Evolutionary conservation across 1,140 invertebrate genomes (phyloP).

Genomic region (Phortica variegata): DNA sequence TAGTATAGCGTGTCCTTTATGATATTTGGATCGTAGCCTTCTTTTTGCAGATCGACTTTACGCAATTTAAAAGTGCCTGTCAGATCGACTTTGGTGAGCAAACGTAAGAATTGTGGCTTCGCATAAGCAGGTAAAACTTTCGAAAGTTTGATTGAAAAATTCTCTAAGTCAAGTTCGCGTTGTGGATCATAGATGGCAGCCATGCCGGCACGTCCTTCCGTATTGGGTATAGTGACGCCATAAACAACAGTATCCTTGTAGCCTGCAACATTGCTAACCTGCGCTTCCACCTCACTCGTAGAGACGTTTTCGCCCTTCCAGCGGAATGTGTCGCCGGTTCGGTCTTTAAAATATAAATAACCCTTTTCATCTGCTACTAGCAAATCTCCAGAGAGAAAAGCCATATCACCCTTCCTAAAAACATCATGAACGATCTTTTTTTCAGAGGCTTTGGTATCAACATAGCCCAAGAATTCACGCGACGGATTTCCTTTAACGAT

Average conservation of each 20-base stretch:
- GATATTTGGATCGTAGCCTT: conserved; percentile 81
- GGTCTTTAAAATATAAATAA: conserved; percentile 93
- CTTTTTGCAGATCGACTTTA: conserved; percentile 86
- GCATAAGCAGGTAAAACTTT: conserved; percentile 82
- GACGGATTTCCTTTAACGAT: conserved; percentile 81
- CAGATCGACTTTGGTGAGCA: conserved; percentile 79
- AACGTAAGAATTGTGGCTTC: conserved; percentile 81
- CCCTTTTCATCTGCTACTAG: conserved; percentile 88
- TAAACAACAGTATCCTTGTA: conserved; percentile 91
- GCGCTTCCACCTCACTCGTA: conserved; percentile 93
- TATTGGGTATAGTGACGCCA: conserved; percentile 75
- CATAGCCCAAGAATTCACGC: conserved; percentile 87
- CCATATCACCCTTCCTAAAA: conserved; percentile 83
- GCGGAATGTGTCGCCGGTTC: conserved; percentile 96
- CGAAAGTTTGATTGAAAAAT: conserved; percentile 66
- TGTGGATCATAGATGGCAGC: conserved; percentile 84
- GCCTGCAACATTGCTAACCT: conserved; percentile 83
- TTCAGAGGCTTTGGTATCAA: conserved; percentile 85
- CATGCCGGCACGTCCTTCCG: conserved; percentile 94
- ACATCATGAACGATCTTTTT: conserved; percentile 92
- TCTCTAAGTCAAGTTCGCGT: conserved; percentile 67
- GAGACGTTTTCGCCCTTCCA: conserved; percentile 98
- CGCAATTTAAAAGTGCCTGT: conserved; percentile 94
- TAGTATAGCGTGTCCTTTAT: conserved; percentile 80
- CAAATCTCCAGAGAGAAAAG: conserved; percentile 93